Evolutionary conservation across 1,140 invertebrate genomes (phyloP), one percentile per base, ranked within the genome.

Genomic region (Drosophila pectinifera): DNA sequence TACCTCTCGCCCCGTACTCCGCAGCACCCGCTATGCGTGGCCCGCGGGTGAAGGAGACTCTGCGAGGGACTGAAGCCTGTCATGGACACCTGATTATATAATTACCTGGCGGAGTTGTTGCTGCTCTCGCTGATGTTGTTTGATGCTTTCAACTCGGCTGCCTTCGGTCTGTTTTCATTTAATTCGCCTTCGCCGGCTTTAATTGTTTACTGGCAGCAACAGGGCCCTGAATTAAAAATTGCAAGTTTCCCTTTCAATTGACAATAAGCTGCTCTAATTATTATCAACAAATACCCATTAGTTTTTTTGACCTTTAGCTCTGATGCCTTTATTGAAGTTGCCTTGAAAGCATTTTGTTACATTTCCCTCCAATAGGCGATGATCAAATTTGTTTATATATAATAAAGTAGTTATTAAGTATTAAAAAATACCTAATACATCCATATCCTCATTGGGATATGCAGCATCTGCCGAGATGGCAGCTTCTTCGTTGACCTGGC

Each of bases 61-160:
- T 4, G 14, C 7, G 16, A 22, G 28, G 28, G 6, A 43, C 10
- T 26, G 45, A 53, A 24, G 53, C 73, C 67, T 84, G 82, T 77
- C 81, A 84, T 77, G 74, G 81, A 72, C 82, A 86, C 63, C 81
- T 86, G 81, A 86, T 84, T 85, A 86, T 85, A 86, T 73, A 73
- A 81, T 62, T 65, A 77, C 59, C 58, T 81, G 38, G 54, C 62
- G 36, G 45, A 75, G 56, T 57, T 61, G 42, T 61, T 53, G 10
- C 41, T 39, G 48, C 59, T 54, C 67, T 55, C 36, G 31, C 18
- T 62, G 41, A 43, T 54, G 45, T 74, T 65, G 58, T 49, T 55
- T 65, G 64, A 68, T 70, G 67, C 64, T 39, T 46, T 54, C 39
- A 51, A 42, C 43, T 53, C 20, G 49, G 24, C 24, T 62, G 57